These are phyloP conservation scores for Pseudorhiza aurosa DNA, from an alignment of 30 jellyfish, hydroid and myxozoan species.

Conservation along the genomic window DNA sequence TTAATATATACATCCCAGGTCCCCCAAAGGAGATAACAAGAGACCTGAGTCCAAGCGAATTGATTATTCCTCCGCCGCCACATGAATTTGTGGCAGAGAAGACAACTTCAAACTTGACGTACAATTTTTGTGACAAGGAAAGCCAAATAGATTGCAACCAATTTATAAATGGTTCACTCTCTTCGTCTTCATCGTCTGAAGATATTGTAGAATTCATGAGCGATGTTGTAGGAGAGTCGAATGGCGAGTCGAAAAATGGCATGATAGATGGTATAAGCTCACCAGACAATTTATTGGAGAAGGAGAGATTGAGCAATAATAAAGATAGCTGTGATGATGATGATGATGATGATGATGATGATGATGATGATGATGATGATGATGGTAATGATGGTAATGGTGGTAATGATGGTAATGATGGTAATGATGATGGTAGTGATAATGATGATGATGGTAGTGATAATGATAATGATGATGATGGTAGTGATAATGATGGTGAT, in stretches of 20 bases:
- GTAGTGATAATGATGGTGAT: too few species aligned
- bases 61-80: conserved; percentile 52
- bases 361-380: too few species aligned
- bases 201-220: conserved; percentile 53
- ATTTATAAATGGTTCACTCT: conserved; percentile 8
- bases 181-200: conserved; percentile 51
- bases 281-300: too few species aligned
- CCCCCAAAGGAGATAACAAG: conserved; percentile 54
- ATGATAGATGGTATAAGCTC: background rate
- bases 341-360: too few species aligned
- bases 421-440: too few species aligned
- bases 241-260: background rate
- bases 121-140: background rate
- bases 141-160: background rate
- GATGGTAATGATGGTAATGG: too few species aligned
- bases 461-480: too few species aligned
- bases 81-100: conserved; percentile 33
- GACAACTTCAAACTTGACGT: background rate
- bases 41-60: conserved; percentile 37
- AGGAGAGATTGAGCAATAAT: too few species aligned
- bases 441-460: too few species aligned
- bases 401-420: too few species aligned
- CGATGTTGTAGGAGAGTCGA: background rate
- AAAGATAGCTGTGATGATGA: too few species aligned
- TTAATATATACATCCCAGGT: conserved; percentile 55